A percentile compares a stretch with the other conserved stretches of the same genome.
Evolutionary conservation across 1,140 invertebrate genomes (phyloP).

Genomic region (Lordiphosa clarofinis): DNA sequence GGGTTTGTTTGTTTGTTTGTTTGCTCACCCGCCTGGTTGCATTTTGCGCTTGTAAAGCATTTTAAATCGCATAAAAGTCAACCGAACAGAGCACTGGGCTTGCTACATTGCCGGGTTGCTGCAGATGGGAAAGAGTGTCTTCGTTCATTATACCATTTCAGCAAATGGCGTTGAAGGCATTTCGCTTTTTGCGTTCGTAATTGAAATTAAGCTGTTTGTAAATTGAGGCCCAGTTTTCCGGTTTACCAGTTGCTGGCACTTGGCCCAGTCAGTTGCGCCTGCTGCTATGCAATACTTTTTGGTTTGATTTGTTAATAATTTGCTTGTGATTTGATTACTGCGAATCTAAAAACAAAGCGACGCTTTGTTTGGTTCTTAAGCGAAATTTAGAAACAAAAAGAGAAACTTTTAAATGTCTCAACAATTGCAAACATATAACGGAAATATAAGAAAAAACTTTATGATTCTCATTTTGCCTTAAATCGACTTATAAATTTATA

Average conservation of each 20-base stretch:
- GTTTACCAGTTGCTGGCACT: conserved; percentile 12
- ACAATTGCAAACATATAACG: too few relatives aligned
- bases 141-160: conserved; percentile 48
- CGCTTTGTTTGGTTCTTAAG: too few relatives aligned
- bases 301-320: conserved; percentile 2
- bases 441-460: too few relatives aligned
- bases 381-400: too few relatives aligned
- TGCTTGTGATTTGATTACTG: too few relatives aligned
- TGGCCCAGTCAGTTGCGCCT: conserved; percentile 8
- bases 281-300: conserved; percentile 31
- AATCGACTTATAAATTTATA: too few relatives aligned
- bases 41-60: conserved; percentile 61
- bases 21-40: conserved; percentile 45
- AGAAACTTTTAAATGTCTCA: too few relatives aligned
- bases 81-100: conserved; percentile 13
- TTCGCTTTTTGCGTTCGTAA: conserved; percentile 41
- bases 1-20: conserved; percentile 33
- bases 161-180: conserved; percentile 15
- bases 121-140: conserved; percentile 4
- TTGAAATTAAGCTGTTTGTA: conserved; percentile 61
- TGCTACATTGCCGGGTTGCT: background rate
- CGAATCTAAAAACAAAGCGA: too few relatives aligned
- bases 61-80: conserved; percentile 60
- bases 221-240: conserved; percentile 29
- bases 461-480: too few relatives aligned